Conservation (phyloP, 2,113 vertebrate species). For the Microtus ochrogaster region DNA sequence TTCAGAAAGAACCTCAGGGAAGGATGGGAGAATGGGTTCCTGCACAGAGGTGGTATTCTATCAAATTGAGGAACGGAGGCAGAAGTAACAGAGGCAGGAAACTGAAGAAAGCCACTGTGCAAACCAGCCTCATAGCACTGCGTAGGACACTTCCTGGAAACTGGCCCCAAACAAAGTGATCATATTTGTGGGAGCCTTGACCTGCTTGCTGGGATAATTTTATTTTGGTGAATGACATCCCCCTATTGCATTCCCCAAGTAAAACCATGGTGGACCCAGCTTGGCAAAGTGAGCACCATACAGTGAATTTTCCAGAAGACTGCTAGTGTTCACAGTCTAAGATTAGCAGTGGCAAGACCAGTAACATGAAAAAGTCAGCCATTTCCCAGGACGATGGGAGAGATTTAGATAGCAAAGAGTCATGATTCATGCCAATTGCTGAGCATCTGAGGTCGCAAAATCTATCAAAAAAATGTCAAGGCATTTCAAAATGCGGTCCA, state of each 20-base stretch:
- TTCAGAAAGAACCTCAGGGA: not conserved
- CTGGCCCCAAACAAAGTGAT: not conserved
- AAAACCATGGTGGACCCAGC: not conserved
- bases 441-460: not conserved
- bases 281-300: not conserved
- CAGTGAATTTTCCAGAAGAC: not conserved
- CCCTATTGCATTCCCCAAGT: not conserved
- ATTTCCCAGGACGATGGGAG: not conserved
- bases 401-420: not conserved
- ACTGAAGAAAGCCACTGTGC: not conserved
- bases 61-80: not conserved
- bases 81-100: not conserved
- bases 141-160: not conserved
- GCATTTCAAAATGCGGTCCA: conserved; percentile 39
- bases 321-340: not conserved
- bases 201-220: not conserved
- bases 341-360: not conserved
- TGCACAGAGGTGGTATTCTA: not conserved
- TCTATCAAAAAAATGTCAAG: not conserved
- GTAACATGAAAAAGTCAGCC: not conserved
- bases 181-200: not conserved
- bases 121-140: not conserved
- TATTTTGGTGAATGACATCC: not conserved
- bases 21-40: not conserved
- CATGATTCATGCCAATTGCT: not conserved